Evolutionary conservation across 23 tunicate species (phyloP), one percentile per base, ranked within the genome.

Genomic region (Ascidia mentula): DNA sequence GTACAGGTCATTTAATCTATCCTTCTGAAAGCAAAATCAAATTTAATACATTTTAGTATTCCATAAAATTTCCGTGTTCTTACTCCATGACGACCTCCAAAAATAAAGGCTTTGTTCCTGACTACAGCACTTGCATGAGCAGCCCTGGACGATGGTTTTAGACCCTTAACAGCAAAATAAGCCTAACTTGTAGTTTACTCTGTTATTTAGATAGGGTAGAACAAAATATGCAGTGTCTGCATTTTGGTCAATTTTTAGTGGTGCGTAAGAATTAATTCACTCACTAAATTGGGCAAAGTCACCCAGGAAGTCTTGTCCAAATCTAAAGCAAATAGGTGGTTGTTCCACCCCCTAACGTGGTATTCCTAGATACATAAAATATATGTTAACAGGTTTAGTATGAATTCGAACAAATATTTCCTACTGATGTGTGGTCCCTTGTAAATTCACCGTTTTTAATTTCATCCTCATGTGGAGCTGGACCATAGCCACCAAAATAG

Each of bases 401-500:
- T 42, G 53, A 42, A 42, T 42, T 42, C 15, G 53, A 42, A 42
- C 12, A 42, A 42, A 9, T 42, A 15, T 42, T 42, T 9, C 37
- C 31, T 38, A 81, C 77, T 22, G 77, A 26, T 6, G 34, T 40
- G 3, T 3, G 36, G 40, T 81, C 85, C 17, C 34, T 18, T 24
- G 39, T 39, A 81, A 38, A 81, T 13, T 81, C 77, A 1, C 85
- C 85, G 33, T 72, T 81, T 0, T 30, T 30, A 0, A 81, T 32
- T n/a, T 81, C 69, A 35, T 26, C 13, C 32, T 70, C 46, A 4
- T 53, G 22, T 0, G 78, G 45, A 5, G 22, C 34, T 17, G 79
- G 74, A 18, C 87, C 87, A 59, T 82, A 82, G 0, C 87, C 87
- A 46, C 73, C 87, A 46, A 82, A 82, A 24, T 46, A 77, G 5